Evolutionary conservation across 2,797 vertebrate genomes (phyloP).

Genomic region (Atherinosoma microstoma): DNA sequence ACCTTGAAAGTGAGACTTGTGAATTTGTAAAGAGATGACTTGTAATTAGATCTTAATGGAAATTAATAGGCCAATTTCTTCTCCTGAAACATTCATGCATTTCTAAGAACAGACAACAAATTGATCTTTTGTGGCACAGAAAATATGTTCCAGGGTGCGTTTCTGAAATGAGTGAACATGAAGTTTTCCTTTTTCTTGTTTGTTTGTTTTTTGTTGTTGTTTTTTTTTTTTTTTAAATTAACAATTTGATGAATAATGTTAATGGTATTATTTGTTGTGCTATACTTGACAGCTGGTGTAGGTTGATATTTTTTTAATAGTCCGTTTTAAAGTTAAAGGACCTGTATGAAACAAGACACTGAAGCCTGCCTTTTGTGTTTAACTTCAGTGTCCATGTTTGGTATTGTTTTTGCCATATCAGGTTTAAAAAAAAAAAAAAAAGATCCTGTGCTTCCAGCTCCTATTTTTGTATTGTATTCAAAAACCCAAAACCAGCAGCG

Average conservation of each 20-base stretch:
- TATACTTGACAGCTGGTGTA: slow-evolving; percentile 62
- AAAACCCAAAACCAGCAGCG: slow-evolving; percentile 36
- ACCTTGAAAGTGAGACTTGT: not conserved
- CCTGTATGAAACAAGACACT: slow-evolving; percentile 51
- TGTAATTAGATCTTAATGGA: not conserved
- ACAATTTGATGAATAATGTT: slow-evolving; percentile 38
- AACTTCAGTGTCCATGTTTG: slow-evolving; percentile 60
- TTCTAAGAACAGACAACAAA: slow-evolving; percentile 21
- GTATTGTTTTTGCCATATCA: slow-evolving; percentile 77
- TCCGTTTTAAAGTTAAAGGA: slow-evolving; percentile 50
- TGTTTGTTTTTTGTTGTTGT: not conserved
- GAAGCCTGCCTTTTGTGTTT: slow-evolving; percentile 60
- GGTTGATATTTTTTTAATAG: slow-evolving; percentile 17
- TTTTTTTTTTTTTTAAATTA: slow-evolving; percentile 35
- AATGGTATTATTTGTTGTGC: slow-evolving; percentile 42
- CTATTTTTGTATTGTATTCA: slow-evolving; percentile 56
- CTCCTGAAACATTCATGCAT: slow-evolving; percentile 14
- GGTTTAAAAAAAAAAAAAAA: slow-evolving; percentile 61
- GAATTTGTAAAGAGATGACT: slow-evolving; percentile 5
- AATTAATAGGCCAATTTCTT: slow-evolving; percentile 30
- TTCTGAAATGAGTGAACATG: slow-evolving; percentile 45
- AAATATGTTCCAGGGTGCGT: slow-evolving; percentile 40
- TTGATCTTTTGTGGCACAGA: slow-evolving; percentile 16
- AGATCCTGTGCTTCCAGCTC: slow-evolving; percentile 64
- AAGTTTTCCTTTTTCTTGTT: not conserved